phyloP scores from a whole-genome alignment of 1,140 invertebrate genomes.

The Agraylea sexmaculata region DNA sequence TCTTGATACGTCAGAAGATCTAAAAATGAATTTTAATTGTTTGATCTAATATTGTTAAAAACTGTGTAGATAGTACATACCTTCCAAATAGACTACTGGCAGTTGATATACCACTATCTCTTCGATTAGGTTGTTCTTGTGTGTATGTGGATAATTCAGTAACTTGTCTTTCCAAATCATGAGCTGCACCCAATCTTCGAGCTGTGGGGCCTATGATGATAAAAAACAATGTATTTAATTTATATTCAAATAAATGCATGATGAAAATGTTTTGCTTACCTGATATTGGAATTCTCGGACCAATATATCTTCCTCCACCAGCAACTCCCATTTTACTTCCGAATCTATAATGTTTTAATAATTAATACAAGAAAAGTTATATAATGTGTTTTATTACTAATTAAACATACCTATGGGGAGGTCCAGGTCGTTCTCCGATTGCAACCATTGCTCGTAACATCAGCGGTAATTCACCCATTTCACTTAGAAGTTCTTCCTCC shows the following conservation, averaged over 20 bases:
- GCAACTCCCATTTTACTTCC: slow-evolving; percentile 32
- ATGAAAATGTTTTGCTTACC: slow-evolving; percentile 30
- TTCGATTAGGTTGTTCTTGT: slow-evolving; percentile 25
- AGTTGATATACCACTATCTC: slow-evolving; percentile 38
- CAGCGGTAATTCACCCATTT: slow-evolving; percentile 36
- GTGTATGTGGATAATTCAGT: slow-evolving; percentile 32
- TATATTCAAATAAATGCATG: slow-evolving; percentile 19
- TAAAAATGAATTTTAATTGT: slow-evolving; percentile 15
- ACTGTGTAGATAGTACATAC: slow-evolving; percentile 21
- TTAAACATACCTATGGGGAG: slow-evolving; percentile 23
- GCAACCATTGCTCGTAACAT: slow-evolving; percentile 41
- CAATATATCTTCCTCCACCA: slow-evolving; percentile 27
- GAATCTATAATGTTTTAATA: slow-evolving; percentile 22
- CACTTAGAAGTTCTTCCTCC: slow-evolving; percentile 27
- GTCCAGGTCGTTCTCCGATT: slow-evolving; percentile 31
- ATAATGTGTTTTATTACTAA: not conserved
- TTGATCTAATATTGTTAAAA: slow-evolving; percentile 6
- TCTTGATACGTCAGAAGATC: slow-evolving; percentile 42
- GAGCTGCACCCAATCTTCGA: slow-evolving; percentile 6
- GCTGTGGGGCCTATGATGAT: slow-evolving; percentile 9
- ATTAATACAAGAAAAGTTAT: not conserved
- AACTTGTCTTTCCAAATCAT: slow-evolving; percentile 20
- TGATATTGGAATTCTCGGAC: slow-evolving; percentile 20
- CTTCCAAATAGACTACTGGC: slow-evolving; percentile 39
- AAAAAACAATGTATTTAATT: slow-evolving; percentile 1